These are phyloP conservation scores for Caenorhabditis sp. DNA, from an alignment of 2,888 invertebrate species.

Conservation along the genomic window DNA sequence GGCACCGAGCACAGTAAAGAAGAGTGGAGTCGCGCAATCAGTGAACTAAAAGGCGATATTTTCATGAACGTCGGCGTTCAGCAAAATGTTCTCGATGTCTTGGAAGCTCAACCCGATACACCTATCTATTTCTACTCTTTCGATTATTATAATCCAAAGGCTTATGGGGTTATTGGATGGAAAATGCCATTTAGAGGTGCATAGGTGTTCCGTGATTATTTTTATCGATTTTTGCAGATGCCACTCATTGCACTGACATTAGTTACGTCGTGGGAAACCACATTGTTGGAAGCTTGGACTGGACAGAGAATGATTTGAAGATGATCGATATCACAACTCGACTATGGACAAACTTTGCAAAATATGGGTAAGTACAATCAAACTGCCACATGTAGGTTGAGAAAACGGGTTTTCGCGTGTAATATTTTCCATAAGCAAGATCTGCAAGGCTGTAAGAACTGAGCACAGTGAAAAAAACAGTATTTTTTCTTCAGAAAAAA, in stretches of 20 bases:
- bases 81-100: slow-evolving; percentile 29
- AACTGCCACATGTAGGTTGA: too few species aligned
- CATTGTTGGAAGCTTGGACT: slow-evolving; percentile 55
- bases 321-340: slow-evolving; percentile 57
- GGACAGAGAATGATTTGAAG: slow-evolving; percentile 53
- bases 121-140: slow-evolving; percentile 60
- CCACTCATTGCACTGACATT: slow-evolving; percentile 65
- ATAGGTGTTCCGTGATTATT: neutral
- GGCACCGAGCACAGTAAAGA: slow-evolving; percentile 34
- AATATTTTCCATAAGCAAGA: too few species aligned
- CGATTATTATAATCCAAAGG: slow-evolving; percentile 55
- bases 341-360: slow-evolving; percentile 61
- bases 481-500: too few species aligned
- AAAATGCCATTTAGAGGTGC: slow-evolving; percentile 51
- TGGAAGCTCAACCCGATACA: slow-evolving; percentile 29
- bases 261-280: slow-evolving; percentile 62
- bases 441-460: too few species aligned
- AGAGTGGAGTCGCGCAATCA: slow-evolving; percentile 30
- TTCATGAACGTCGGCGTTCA: slow-evolving; percentile 38
- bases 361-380: slow-evolving; percentile 54
- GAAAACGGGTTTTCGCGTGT: too few species aligned
- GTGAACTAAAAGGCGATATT: slow-evolving; percentile 31
- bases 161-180: slow-evolving; percentile 55
- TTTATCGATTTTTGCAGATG: slow-evolving; percentile 40
- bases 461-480: too few species aligned